Percentiles rank a stretch among this genome's conserved stretches.
Evolutionary conservation across 2,797 vertebrate species (phyloP).

Genomic region (Arnoldichthys spilopterus): DNA sequence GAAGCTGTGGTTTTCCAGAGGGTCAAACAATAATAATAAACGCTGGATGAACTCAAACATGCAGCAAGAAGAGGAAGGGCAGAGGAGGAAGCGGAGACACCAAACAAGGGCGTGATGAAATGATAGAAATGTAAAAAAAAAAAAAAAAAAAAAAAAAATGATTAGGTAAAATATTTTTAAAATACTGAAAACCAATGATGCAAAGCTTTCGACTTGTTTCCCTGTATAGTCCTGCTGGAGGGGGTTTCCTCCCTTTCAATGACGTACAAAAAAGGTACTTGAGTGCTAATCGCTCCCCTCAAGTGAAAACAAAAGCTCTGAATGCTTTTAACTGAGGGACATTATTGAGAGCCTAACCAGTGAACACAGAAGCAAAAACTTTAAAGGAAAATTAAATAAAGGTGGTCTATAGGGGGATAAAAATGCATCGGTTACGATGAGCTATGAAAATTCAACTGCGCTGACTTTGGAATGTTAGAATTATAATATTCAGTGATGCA

Average conservation of each 20-base stretch:
- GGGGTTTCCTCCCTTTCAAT: not conserved
- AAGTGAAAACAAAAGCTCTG: not conserved
- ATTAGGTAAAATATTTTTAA: too few relatives aligned
- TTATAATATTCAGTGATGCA: not conserved
- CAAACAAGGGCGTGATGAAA: conserved; percentile 9
- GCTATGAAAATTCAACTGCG: not conserved
- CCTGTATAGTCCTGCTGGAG: not conserved
- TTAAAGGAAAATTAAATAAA: not conserved
- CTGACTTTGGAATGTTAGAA: not conserved
- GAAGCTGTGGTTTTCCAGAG: conserved; percentile 24
- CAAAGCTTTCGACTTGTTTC: too few relatives aligned
- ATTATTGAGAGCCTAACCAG: not conserved
- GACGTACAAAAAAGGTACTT: not conserved
- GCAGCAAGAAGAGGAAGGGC: conserved; percentile 1
- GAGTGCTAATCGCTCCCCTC: not conserved
- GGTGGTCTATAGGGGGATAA: not conserved
- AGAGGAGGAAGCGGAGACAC: not conserved
- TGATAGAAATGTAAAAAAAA: not conserved
- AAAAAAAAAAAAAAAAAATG: not conserved
- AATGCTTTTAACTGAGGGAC: not conserved
- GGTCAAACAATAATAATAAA: conserved; percentile 18
- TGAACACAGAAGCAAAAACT: not conserved
- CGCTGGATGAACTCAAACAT: conserved; percentile 19
- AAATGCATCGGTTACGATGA: not conserved
- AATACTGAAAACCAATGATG: too few relatives aligned